Evolutionary conservation across 1,140 invertebrate species (phyloP), one percentile per base, ranked within the genome.

Genomic region (Formica selysi): DNA sequence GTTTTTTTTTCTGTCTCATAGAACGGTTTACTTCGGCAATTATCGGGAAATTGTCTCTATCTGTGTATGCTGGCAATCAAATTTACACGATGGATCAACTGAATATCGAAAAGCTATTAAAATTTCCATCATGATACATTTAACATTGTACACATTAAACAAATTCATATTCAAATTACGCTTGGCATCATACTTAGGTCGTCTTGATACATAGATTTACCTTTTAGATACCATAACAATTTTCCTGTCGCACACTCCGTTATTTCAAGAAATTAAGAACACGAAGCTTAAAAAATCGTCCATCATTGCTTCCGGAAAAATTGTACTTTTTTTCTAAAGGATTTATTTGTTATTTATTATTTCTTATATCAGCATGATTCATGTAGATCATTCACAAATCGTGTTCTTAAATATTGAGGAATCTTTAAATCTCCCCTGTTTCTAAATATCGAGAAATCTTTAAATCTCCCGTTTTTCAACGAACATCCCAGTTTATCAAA

Each of bases 131-230:
- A 26, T 71, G 78, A 70, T 32, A 70, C 29, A 71, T 81, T 54
- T 71, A 59, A 22, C 32, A 51, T 26, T 19, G 48, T 41, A 29
- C 48, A 59, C 48, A n/a, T 57, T 61, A 59, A 80, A 29, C 51
- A 44, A 51, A 71, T 73, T 73, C 41, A 29, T 68, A 68, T 80
- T 80, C 68, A 73, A 74, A 16, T 19, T 70, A 74, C 79, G 68
- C 26, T 48, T 38, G 48, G n/a, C 38, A 61, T 73, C 68, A 48
- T 74, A 61, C 68, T 83, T 83, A 73, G 67, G 68, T 83, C 79
- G 79, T 61, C 13, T 61, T 61, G 36, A 83, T 61, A 59, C 19
- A 74, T 61, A 19, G 10, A 81, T 32, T 73, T 62, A 13, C n/a
- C 57, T 44, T 3, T 71, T 32, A 32, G 41, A 48, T 61, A 32